A percentile compares a stretch with the other conserved stretches of the same genome.
These are phyloP conservation scores for Tachina lurida DNA, from an alignment of 2,888 invertebrate genomes.

Conservation along the genomic window DNA sequence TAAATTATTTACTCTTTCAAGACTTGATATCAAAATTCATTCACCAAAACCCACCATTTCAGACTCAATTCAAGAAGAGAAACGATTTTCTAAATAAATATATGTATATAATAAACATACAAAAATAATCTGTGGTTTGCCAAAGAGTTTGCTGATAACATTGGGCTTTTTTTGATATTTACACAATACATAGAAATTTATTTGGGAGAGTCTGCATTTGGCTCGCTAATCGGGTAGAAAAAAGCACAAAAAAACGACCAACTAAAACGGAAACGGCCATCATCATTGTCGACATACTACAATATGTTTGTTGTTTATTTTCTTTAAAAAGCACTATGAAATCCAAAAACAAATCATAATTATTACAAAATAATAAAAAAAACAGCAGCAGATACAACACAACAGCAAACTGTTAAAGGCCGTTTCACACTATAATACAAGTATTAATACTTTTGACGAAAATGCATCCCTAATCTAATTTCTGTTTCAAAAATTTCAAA, in stretches of 20 bases:
- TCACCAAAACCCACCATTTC: constrained; percentile 61
- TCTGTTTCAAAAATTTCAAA: too few relatives aligned
- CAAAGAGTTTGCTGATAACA: constrained; percentile 30
- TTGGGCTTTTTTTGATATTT: constrained; percentile 7
- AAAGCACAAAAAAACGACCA: constrained; percentile 42
- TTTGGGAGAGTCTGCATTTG: constrained; percentile 54
- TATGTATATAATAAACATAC: neutral
- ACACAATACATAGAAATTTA: neutral
- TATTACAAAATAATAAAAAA: constrained; percentile 9
- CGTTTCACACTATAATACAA: too few relatives aligned
- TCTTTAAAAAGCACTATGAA: constrained; percentile 70
- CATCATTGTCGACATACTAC: constrained; percentile 77
- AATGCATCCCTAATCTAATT: too few relatives aligned
- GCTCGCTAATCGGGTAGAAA: constrained; percentile 48
- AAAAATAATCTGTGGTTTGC: constrained; percentile 9
- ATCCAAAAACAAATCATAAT: constrained; percentile 43
- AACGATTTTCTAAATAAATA: constrained; percentile 10
- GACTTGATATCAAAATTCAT: constrained; percentile 65
- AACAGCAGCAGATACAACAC: constrained; percentile 23
- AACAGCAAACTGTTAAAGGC: constrained; percentile 58
- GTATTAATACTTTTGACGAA: too few relatives aligned
- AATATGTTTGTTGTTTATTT: constrained; percentile 79
- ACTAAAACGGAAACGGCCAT: constrained; percentile 81
- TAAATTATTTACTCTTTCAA: constrained; percentile 24
- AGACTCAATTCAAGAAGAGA: constrained; percentile 23